A percentile compares a stretch with the other conserved stretches of the same genome.
Evolutionary conservation across 2,113 vertebrate species (phyloP).

Genomic region (Cynocephalus volans): DNA sequence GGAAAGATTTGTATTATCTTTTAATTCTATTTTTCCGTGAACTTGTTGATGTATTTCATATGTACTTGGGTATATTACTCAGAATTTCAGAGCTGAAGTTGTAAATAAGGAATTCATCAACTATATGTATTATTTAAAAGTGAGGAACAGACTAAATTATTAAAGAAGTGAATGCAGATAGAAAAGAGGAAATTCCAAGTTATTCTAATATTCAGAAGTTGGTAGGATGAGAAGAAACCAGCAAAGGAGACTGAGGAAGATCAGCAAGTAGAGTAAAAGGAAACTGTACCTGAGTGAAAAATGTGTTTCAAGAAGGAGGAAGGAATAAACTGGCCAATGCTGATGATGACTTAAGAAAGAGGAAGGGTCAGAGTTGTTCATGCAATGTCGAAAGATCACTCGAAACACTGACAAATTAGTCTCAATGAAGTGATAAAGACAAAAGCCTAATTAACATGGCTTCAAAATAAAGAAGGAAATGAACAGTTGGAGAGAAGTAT

Average conservation of each 20-base stretch:
- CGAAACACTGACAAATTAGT: not conserved
- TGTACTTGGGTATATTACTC: not conserved
- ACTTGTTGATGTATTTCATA: too few species aligned
- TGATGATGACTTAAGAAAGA: not conserved
- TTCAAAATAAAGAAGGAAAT: not conserved
- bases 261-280: not conserved
- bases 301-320: not conserved
- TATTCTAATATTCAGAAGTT: not conserved
- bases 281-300: not conserved
- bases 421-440: not conserved
- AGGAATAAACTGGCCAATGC: not conserved
- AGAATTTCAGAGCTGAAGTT: not conserved
- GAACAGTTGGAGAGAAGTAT: not conserved
- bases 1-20: too few species aligned
- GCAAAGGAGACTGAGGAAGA: not conserved
- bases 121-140: constrained; percentile 1
- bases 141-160: not conserved
- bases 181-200: not conserved
- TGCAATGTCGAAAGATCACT: not conserved
- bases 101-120: not conserved
- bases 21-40: too few species aligned
- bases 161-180: not conserved
- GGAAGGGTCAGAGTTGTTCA: not conserved
- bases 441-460: not conserved
- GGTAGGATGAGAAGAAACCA: not conserved